Evolutionary conservation across 2,113 vertebrate genomes (phyloP).

Genomic region (Bubo bubo): DNA sequence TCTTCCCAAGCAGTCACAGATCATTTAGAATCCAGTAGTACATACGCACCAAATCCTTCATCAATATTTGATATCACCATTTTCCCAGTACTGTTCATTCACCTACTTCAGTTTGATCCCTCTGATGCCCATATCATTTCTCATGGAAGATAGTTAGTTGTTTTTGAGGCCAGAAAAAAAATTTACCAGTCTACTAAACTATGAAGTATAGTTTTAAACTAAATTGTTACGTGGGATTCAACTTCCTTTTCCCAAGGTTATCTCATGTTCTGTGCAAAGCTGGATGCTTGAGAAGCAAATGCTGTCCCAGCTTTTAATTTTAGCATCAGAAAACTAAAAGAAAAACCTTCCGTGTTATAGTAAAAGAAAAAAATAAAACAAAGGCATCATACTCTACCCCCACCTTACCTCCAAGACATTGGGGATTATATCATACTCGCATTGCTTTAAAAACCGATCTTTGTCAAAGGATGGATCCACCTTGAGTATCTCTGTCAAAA

Average conservation of each 20-base stretch:
- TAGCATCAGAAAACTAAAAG: background rate
- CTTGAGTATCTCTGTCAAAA: conserved; percentile 92
- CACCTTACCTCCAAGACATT: conserved; percentile 89
- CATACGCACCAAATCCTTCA: background rate
- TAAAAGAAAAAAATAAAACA: background rate
- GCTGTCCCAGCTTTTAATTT: background rate
- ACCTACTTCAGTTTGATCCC: background rate
- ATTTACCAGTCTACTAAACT: background rate
- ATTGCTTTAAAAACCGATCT: conserved; percentile 90
- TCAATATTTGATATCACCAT: background rate
- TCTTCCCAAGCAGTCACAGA: background rate
- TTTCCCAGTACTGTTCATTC: background rate
- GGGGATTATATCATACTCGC: conserved; percentile 92
- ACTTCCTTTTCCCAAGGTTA: background rate
- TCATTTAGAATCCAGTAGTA: background rate
- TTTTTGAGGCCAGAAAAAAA: background rate
- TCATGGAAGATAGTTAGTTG: background rate
- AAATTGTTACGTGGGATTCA: background rate
- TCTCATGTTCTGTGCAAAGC: background rate
- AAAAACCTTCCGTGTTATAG: background rate
- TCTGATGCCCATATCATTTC: background rate
- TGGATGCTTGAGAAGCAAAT: background rate
- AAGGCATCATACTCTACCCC: too few relatives aligned
- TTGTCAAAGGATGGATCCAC: conserved; percentile 93
- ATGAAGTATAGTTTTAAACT: background rate